Evolutionary conservation across 1,140 invertebrate species (phyloP), one percentile per base, ranked within the genome.

Genomic region (Apolygus lucorum): DNA sequence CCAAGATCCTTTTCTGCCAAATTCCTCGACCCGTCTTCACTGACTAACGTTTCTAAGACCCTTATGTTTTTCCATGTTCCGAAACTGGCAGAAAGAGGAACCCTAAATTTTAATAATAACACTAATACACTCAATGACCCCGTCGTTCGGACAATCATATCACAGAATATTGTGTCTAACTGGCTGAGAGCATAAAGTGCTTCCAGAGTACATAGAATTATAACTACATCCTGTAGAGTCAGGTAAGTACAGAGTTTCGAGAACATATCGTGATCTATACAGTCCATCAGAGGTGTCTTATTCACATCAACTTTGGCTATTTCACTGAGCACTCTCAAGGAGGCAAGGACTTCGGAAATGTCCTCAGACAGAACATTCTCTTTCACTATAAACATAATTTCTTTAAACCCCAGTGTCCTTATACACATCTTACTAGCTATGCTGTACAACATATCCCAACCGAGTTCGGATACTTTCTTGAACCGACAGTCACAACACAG

Each of bases 171-270:
- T 74, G 94, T 90, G 2, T 95, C 96, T 27, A 98, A 78, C 17
- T 92, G 92, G 54, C 93, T 95, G 34, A 98, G 82, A 24, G 95
- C 91, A 80, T 98, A 97, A 42, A 99, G 84, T 78, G 94, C 93
- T 80, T 99, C 96, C 72, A 99, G 80, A 0, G 92, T 93, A 75
- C 92, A 91, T 68, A 98, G 91, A 63, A 98, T 83, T 70, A 98
- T 82, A 85, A 98, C 94, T 52, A 99, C 94, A 77, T 99, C 96
- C 74, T 94, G 93, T 1, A 98, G 82, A 0, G 92, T 92, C 29
- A 98, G 81, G 74, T 95, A 86, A 49, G 86, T 82, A 76, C 91
- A 89, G 11, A 96, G 85, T 71, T 89, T 86, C 74, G 87, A 81
- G 76, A 92, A 90, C 62, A 91, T 83, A 80, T 85, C 77, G 64